phyloP scores from a whole-genome alignment of 2,113 vertebrate genomes.

The Corvus moneduloides region DNA sequence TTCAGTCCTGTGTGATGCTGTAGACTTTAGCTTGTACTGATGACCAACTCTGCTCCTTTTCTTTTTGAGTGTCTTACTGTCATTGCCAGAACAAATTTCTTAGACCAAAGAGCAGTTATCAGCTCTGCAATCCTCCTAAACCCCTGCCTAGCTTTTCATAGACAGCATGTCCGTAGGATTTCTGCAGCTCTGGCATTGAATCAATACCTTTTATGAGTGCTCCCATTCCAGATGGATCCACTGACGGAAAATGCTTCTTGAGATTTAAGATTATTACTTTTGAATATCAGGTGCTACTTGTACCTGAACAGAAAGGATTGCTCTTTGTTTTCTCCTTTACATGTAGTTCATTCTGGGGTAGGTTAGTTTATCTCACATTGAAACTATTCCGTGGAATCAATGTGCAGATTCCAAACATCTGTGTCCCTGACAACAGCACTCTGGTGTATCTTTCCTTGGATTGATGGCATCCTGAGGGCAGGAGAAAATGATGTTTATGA shows the following conservation, averaged over 20 bases:
- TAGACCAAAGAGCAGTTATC: neutral
- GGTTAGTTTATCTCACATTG: constrained; percentile 3
- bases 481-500: constrained; percentile 36
- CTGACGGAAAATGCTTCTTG: neutral
- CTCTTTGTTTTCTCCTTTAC: constrained; percentile 18
- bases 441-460: neutral
- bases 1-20: neutral
- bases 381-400: neutral
- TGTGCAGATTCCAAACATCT: constrained; percentile 27
- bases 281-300: constrained; percentile 13
- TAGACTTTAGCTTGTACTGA: neutral
- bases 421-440: constrained; percentile 12
- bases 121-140: neutral
- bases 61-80: neutral
- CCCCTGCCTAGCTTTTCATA: neutral
- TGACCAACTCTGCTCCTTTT: neutral
- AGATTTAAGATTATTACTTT: constrained; percentile 15
- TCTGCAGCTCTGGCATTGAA: neutral
- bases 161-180: neutral
- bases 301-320: neutral
- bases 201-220: neutral
- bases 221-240: neutral
- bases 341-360: neutral
- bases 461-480: constrained; percentile 9
- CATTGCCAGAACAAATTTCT: neutral